Base-by-base conservation (phyloP, 2,797 vertebrate genomes). In the Poecilia velifera region DNA sequence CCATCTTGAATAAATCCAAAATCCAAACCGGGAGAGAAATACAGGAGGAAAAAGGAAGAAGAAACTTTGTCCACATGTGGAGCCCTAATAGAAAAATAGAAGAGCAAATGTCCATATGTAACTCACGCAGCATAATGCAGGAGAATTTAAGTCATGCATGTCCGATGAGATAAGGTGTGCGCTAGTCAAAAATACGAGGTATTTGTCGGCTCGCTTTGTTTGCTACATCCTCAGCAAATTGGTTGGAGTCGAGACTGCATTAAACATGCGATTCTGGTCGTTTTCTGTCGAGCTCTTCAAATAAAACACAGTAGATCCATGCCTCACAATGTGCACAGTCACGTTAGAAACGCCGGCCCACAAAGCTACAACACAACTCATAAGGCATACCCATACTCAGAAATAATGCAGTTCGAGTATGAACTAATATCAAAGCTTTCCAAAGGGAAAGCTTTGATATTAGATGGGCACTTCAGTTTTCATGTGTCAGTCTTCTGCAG, bases 61-160 rank as follows among this genome's bases (percentile, higher is more conserved):
- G 74, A 88, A 53, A 88, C 78, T 87, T 90, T 77, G 82, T 78
- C 85, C 88, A 91, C 79, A 47, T 78, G 64, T 85, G 81, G 77
- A 92, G 88, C 92, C 84, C 89, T 85, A 86, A 93, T 94, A 93
- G 87, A 94, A 94, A 94, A 95, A 95, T 91, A 94, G 85, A 94
- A 93, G 84, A 79, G 86, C 87, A 72, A 72, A 90, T 94, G 93
- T 91, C 89, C 84, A 93, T 88, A 83, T 8, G 22, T 73, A 94
- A 84, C 84, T 86, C 86, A 87, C 84, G 45, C 83, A 92, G 93
- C 91, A 93, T 94, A 92, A 94, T 94, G 95, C 93, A 95, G 88
- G 93, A 94, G 73, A 88, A 91, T 90, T 90, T 76, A 93, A 94
- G 77, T 87, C 95, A 96, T 96, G 96, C 96, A 95, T 87, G 90